Evolutionary conservation across 2,113 vertebrate genomes (phyloP).

Genomic region (Thunnus maccoyii): DNA sequence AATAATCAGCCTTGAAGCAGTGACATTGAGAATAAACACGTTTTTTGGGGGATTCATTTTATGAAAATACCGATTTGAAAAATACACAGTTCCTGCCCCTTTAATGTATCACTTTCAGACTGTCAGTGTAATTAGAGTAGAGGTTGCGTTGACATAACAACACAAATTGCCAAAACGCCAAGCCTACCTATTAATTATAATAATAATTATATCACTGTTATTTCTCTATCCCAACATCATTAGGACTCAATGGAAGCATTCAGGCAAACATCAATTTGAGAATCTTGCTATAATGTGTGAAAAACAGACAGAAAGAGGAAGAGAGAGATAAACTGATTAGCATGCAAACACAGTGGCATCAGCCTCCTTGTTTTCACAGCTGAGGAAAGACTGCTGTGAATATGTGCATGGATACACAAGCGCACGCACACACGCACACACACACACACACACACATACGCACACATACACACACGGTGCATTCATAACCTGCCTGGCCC

Average conservation of each 20-base stretch:
- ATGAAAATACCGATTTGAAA: constrained; percentile 7
- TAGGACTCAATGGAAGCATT: neutral
- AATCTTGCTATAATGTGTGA: neutral
- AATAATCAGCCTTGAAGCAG: neutral
- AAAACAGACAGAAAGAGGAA: neutral
- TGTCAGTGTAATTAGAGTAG: constrained; percentile 25
- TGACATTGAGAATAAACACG: too few relatives aligned
- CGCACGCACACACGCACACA: neutral
- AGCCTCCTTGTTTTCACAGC: constrained; percentile 23
- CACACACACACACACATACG: neutral
- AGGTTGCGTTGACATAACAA: constrained; percentile 19
- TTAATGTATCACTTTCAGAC: constrained; percentile 10
- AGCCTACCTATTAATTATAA: neutral
- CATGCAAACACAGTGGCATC: constrained; percentile 7
- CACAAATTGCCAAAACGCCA: constrained; percentile 6
- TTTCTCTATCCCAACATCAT: neutral
- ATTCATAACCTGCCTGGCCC: constrained; percentile 28
- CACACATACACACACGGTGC: neutral
- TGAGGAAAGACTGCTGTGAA: neutral
- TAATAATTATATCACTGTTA: neutral
- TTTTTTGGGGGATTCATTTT: constrained; percentile 12
- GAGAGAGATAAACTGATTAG: constrained; percentile 5
- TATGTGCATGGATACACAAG: neutral
- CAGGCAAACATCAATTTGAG: neutral
- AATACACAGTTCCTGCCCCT: neutral